Conservation (phyloP, 23 tunicate species). For the Corella eumyota region DNA sequence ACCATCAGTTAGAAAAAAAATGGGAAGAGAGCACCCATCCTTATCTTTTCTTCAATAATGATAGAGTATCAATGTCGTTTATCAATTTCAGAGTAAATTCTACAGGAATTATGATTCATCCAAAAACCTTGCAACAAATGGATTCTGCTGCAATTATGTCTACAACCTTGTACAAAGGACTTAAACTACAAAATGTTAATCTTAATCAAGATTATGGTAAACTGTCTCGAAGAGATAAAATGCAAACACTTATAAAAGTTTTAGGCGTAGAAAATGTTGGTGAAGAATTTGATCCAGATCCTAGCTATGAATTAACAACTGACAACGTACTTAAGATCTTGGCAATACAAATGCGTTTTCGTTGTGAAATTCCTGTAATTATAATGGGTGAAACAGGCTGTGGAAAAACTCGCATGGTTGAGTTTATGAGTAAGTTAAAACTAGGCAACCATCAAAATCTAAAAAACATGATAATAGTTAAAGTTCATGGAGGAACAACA, state of each 20-base stretch:
- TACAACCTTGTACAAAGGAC: constrained; percentile 14
- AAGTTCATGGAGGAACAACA: constrained; percentile 75
- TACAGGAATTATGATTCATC: constrained; percentile 31
- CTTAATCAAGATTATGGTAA: constrained; percentile 41
- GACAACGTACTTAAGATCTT: constrained; percentile 74
- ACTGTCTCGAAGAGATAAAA: constrained; percentile 25
- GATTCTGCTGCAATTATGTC: constrained; percentile 21
- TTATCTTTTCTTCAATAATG: constrained; percentile 63
- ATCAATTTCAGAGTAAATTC: constrained; percentile 26
- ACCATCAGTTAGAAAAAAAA: constrained; percentile 32
- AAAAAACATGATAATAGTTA: constrained; percentile 50
- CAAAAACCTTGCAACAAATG: constrained; percentile 15
- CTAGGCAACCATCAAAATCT: background rate
- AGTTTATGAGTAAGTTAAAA: constrained; percentile 72
- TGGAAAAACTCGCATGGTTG: constrained; percentile 83
- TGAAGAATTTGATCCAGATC: constrained; percentile 73
- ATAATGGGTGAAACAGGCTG: constrained; percentile 91
- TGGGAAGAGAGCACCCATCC: constrained; percentile 70
- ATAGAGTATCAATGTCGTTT: constrained; percentile 38
- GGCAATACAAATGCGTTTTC: constrained; percentile 77
- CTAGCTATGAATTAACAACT: constrained; percentile 71
- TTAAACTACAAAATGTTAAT: constrained; percentile 37
- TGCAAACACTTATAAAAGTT: constrained; percentile 31
- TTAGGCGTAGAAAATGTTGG: constrained; percentile 35
- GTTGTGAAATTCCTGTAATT: constrained; percentile 75